Evolutionary conservation across 2,797 vertebrate genomes (phyloP).

Genomic region (Ceryle rudis): DNA sequence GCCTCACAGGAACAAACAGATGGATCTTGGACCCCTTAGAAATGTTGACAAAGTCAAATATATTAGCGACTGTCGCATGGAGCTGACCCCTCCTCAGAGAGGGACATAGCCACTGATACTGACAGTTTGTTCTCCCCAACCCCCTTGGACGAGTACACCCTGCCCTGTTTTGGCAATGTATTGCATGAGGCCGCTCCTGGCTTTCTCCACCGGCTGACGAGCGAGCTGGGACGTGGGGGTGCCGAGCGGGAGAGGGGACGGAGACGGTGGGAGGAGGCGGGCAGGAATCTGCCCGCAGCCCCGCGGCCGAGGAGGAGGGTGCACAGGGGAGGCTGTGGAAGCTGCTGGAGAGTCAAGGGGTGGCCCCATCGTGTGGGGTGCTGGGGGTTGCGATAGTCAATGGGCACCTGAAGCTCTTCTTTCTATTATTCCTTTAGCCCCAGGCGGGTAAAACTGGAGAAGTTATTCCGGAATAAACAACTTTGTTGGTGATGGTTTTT

Average conservation of each 20-base stretch:
- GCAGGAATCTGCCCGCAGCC: not conserved
- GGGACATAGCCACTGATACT: no score
- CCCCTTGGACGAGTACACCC: fast-evolving
- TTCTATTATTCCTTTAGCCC: not conserved
- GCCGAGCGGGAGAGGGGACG: not conserved
- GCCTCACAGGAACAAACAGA: not conserved
- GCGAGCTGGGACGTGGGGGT: fast-evolving
- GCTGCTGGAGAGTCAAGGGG: not conserved
- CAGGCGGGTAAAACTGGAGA: not conserved
- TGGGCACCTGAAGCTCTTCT: not conserved
- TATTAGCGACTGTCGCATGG: fast-evolving
- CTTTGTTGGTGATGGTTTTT: not conserved
- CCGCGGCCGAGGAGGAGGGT: fast-evolving
- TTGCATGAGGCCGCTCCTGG: fast-evolving
- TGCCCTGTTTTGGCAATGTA: fast-evolving
- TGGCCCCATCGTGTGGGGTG: fast-evolving
- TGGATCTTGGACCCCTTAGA: not conserved
- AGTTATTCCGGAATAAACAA: not conserved
- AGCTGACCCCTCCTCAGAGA: not conserved
- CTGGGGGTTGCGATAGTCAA: not conserved
- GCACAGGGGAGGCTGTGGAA: not conserved
- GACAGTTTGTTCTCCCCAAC: fast-evolving
- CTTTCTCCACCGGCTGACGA: fast-evolving
- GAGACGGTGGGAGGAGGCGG: no score
- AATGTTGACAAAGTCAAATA: fast-evolving